Conservation (phyloP, 1,140 invertebrate genomes). For the Proales similis region DNA sequence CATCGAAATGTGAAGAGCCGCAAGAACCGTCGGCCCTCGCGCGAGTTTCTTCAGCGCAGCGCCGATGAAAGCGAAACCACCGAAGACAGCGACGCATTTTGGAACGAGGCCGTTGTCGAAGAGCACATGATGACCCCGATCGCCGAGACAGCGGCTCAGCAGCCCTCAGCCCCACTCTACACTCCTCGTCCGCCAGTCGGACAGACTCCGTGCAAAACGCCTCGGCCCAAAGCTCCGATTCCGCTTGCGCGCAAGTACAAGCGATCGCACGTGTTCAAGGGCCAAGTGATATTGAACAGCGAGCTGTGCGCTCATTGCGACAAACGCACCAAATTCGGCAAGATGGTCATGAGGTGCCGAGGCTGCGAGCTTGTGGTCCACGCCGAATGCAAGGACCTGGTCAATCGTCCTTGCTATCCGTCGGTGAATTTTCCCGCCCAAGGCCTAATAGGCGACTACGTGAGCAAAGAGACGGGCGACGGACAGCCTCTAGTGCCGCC, state of each 20-base stretch:
- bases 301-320: slow-evolving; percentile 28
- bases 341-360: slow-evolving; percentile 20
- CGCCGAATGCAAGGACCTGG: slow-evolving; percentile 21
- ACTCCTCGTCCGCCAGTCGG: not conserved
- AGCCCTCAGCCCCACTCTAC: not conserved
- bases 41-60: slow-evolving; percentile 16
- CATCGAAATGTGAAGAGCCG: slow-evolving; percentile 16
- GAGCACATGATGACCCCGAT: slow-evolving; percentile 37
- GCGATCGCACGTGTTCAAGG: slow-evolving; percentile 22
- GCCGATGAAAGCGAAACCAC: slow-evolving; percentile 17
- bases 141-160: not conserved
- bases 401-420: slow-evolving; percentile 20
- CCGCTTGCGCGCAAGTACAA: slow-evolving; percentile 26
- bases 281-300: slow-evolving; percentile 21
- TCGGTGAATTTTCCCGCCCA: slow-evolving; percentile 3
- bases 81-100: slow-evolving; percentile 20
- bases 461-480: slow-evolving; percentile 1
- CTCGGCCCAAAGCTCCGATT: slow-evolving; percentile 4
- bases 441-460: slow-evolving; percentile 17
- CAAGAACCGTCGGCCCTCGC: slow-evolving; percentile 5
- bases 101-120: slow-evolving; percentile 22
- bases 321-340: slow-evolving; percentile 30
- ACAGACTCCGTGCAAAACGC: slow-evolving; percentile 6
- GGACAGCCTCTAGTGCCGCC: slow-evolving; percentile 24
- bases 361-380: slow-evolving; percentile 20